phyloP scores from a whole-genome alignment of 2,797 vertebrate genomes.

The Erpetoichthys calabaricus region DNA sequence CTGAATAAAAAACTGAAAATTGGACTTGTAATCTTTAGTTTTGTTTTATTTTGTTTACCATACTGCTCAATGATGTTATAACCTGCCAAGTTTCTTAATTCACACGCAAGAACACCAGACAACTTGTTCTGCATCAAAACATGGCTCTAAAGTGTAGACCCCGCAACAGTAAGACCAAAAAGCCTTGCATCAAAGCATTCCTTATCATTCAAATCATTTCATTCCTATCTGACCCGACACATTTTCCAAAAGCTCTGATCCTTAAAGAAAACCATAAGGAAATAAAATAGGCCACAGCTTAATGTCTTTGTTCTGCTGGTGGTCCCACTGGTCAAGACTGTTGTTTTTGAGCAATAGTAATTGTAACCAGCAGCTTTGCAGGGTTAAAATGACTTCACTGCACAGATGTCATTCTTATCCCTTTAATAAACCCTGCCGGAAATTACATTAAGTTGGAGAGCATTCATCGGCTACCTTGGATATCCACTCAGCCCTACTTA shows the following conservation, averaged over 20 bases:
- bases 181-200: constrained; percentile 24
- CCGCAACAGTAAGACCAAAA: constrained; percentile 17
- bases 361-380: constrained; percentile 4
- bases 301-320: constrained; percentile 13
- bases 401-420: background rate
- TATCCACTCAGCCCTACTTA: constrained; percentile 13
- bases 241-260: constrained; percentile 11
- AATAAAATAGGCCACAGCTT: constrained; percentile 7
- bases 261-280: constrained; percentile 1
- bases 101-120: too few relatives aligned
- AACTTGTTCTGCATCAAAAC: background rate
- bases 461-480: constrained; percentile 1
- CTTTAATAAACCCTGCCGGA: constrained; percentile 1
- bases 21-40: too few relatives aligned
- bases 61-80: too few relatives aligned
- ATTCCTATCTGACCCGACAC: constrained; percentile 8
- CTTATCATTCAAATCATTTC: constrained; percentile 16
- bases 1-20: too few relatives aligned
- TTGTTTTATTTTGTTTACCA: too few relatives aligned
- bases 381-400: background rate
- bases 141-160: background rate
- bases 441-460: constrained; percentile 5
- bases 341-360: background rate
- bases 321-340: background rate
- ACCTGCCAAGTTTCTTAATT: too few relatives aligned